A percentile compares a stretch with the other conserved stretches of the same genome.
phyloP scores from a whole-genome alignment of 2,888 invertebrate species.

The Noctuana brunneofusca region DNA sequence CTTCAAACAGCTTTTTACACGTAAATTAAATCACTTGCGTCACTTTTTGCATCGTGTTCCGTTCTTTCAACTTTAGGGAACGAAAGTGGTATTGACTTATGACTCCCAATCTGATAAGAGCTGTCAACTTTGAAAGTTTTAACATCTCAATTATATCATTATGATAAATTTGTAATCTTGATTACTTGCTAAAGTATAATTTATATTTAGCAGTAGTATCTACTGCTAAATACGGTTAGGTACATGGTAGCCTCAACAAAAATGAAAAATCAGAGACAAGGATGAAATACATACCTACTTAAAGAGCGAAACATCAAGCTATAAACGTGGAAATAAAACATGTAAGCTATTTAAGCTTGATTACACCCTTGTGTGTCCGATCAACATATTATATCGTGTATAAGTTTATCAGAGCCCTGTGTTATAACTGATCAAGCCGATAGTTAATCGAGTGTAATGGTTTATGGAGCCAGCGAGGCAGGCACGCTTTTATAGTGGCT shows the following conservation, averaged over 20 bases:
- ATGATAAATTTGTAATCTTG: too few relatives aligned
- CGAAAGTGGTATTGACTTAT: neutral
- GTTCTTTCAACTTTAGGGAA: neutral
- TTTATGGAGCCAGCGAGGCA: conserved; percentile 10
- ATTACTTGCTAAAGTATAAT: too few relatives aligned
- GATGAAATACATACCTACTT: neutral
- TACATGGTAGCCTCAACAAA: too few relatives aligned
- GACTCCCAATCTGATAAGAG: neutral
- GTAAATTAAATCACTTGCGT: neutral
- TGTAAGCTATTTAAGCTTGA: neutral
- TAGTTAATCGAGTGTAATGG: conserved; percentile 23
- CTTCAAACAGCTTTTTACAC: conserved; percentile 5
- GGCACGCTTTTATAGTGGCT: conserved; percentile 12
- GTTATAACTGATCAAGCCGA: conserved; percentile 16
- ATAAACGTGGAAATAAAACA: neutral
- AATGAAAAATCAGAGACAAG: too few relatives aligned
- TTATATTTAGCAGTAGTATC: too few relatives aligned
- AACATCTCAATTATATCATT: too few relatives aligned
- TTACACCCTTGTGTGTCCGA: neutral
- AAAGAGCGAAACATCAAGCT: neutral
- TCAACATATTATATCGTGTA: conserved; percentile 8
- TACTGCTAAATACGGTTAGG: too few relatives aligned
- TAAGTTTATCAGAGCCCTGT: conserved; percentile 4
- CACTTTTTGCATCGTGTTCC: neutral
- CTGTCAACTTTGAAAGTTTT: neutral